Conservation (phyloP, 2,113 vertebrate species). For the Ammospiza caudacuta region DNA sequence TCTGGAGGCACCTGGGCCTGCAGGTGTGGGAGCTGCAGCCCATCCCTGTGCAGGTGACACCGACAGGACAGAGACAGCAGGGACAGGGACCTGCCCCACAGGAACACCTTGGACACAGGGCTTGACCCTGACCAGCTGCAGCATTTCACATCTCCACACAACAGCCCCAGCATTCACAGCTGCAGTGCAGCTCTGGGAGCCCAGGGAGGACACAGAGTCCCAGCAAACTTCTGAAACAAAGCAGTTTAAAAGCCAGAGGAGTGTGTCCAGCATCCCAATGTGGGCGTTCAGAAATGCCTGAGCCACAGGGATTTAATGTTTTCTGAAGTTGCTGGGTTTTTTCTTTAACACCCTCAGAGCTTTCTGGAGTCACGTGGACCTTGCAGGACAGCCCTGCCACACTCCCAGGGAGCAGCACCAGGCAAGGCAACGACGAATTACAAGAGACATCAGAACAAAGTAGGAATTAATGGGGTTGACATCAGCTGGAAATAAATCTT, state of each 20-base stretch:
- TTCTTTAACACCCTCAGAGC: background rate
- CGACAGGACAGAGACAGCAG: background rate
- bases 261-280: accelerated
- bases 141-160: background rate
- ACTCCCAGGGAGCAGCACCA: background rate
- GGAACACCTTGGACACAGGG: background rate
- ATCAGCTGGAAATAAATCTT: background rate
- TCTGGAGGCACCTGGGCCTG: background rate
- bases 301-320: background rate
- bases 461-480: background rate
- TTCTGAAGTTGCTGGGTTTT: background rate
- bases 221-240: background rate
- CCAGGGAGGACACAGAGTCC: background rate
- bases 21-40: background rate
- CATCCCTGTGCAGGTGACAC: background rate
- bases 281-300: background rate
- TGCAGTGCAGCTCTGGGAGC: background rate
- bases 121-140: accelerated
- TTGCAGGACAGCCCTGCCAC: background rate
- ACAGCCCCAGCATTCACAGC: accelerated
- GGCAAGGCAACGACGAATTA: background rate
- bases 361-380: background rate
- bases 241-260: background rate
- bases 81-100: background rate
- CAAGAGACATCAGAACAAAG: background rate